These are phyloP conservation scores for Spodoptera litura DNA, from an alignment of 1,140 invertebrate species.

Conservation along the genomic window DNA sequence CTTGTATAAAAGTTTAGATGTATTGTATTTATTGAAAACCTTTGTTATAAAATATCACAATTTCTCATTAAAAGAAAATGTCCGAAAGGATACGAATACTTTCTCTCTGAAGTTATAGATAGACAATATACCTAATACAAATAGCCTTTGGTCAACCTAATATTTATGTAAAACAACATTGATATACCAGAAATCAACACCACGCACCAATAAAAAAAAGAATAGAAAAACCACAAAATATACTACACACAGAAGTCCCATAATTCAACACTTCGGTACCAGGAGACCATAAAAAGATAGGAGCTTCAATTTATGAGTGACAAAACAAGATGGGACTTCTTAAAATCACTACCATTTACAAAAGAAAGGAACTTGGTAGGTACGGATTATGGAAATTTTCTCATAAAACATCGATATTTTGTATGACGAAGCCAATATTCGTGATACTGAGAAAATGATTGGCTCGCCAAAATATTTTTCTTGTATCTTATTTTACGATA, in stretches of 20 bases:
- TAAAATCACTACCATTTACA: neutral
- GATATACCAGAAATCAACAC: neutral
- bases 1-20: no score
- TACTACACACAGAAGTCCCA: no score
- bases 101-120: no score
- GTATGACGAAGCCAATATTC: neutral
- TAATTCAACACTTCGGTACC: no score
- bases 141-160: neutral
- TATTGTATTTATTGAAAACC: no score
- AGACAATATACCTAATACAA: no score
- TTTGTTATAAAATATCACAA: neutral
- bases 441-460: constrained; percentile 6
- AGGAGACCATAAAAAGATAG: no score
- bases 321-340: neutral
- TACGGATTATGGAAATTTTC: constrained; percentile 27
- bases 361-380: neutral
- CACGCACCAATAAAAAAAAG: neutral
- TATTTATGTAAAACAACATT: neutral
- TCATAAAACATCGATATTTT: constrained; percentile 10
- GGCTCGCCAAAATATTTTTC: constrained; percentile 13
- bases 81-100: no score
- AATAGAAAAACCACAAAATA: no score
- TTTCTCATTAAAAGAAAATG: neutral
- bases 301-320: neutral
- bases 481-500: neutral